Base-by-base conservation (phyloP, 2,113 vertebrate species). In the Salvelinus fontinalis region DNA sequence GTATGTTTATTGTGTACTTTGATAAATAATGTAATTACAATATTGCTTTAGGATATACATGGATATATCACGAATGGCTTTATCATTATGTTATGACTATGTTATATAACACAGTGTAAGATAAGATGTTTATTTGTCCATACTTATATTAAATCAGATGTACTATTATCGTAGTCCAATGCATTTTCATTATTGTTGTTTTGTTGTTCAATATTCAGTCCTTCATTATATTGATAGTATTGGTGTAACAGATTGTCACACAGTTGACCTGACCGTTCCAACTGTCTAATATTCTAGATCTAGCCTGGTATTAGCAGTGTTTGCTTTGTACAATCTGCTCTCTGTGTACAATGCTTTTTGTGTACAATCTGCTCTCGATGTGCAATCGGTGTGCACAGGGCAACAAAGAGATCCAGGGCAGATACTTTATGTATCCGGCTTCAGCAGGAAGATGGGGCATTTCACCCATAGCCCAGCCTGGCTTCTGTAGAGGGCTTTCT, bases 381-480 rank as follows among this genome's bases (percentile, higher is more conserved):
- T 44, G 3, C 39, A 44, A 44, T 44, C 39, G 11, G 26, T 34
- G 26, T n/a, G 67, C 67, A n/a, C 4, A 68, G 14, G 14, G 67
- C 11, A n/a, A 68, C 29, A 67, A 31, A 16, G 67, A 11, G 31
- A 20, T 20, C 29, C 3, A 39, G 67, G 16, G 18, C 67, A 67
- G 66, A 67, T 34, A 14, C 77, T 72, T n/a, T 2, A 62, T 62
- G 59, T 24, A 62, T 22, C 18, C 2, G 59, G 18, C 59, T 62
- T 49, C 16, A 73, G 59, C 54, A 51, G 14, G 84, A 78, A 44
- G 16, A 62, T 81, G 81, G 77, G 65, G 74, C 88, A 86, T 92
- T 92, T 85, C 90, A 77, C 60, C 71, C 79, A 73, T 69, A 75
- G 78, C 78, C 24, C 79, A 82, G 54, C 67, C 27, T 75, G 78